Evolutionary conservation across 1,140 invertebrate species (phyloP), one percentile per base, ranked within the genome.

Genomic region (Drosophila sp.): DNA sequence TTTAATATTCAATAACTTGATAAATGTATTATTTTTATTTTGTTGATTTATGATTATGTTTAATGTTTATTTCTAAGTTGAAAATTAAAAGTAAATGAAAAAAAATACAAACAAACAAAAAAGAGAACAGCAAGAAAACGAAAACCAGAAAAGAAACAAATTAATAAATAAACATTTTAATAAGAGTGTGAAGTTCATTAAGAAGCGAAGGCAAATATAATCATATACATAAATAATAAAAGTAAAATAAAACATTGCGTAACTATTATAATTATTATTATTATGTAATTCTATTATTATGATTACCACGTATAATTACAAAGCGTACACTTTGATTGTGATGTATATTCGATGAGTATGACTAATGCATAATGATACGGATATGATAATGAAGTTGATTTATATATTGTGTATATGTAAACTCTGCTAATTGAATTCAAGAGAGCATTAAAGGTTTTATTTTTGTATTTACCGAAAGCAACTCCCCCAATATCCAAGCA

Each of bases 301-400:
- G 66, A 84, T 84, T 82, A 82, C 58, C 64, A 63, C 62, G 77
- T 80, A 80, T 81, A 67, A 82, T 75, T 84, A 81, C 81, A 86
- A 86, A 83, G 83, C 83, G 83, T 87, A 87, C 83, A 87, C 83
- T 89, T 89, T 89, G 79, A 89, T 89, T 89, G 83, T 89, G 83
- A 89, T 89, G 83, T 89, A 89, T 89, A 87, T 87, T 87, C 80
- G 83, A 89, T 82, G 79, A 87, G 78, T 82, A 89, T 78, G 74
- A 79, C 73, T 84, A 81, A 83, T 76, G 76, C 72, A 84, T 84
- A 79, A 89, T 89, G 83, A 89, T 89, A 87, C 82, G 83, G 83
- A 87, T 87, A 87, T 87, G 83, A 87, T 87, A 87, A 87, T 87
- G 83, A 87, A 87, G 83, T 89, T 87, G 83, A 86, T 87, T 86